These are phyloP conservation scores for Corythornis madagascariensis DNA, from an alignment of 2,113 vertebrate species.

Conservation along the genomic window DNA sequence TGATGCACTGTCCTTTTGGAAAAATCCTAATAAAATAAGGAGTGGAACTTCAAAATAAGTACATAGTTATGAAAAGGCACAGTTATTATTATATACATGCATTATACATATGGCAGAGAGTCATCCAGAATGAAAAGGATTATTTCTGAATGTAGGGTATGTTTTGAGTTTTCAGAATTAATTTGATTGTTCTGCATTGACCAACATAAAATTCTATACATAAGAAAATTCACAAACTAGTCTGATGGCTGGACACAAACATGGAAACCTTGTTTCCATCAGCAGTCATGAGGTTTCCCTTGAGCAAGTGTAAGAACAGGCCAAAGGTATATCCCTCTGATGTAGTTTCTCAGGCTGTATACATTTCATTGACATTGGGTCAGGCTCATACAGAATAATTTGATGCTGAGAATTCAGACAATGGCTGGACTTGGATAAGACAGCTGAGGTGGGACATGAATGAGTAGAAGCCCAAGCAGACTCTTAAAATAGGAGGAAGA, in stretches of 20 bases:
- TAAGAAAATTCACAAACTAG: neutral
- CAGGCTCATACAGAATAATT: neutral
- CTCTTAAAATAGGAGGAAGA: neutral
- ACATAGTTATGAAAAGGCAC: neutral
- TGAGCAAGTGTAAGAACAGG: neutral
- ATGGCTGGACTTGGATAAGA: neutral
- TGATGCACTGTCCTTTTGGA: neutral
- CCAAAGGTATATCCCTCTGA: neutral
- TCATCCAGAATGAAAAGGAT: neutral
- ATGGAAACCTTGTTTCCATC: neutral
- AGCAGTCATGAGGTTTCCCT: neutral
- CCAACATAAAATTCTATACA: neutral
- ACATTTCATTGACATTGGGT: neutral
- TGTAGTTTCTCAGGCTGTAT: neutral
- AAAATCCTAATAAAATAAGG: neutral
- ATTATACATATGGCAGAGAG: neutral
- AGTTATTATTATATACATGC: neutral
- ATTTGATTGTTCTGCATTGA: neutral
- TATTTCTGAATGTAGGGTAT: neutral
- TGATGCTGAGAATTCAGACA: neutral
- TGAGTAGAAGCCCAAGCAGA: neutral
- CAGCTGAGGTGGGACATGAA: neutral
- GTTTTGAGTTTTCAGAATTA: neutral
- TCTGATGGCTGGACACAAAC: neutral
- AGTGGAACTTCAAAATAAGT: neutral